Evolutionary conservation across 2,888 invertebrate species (phyloP), one percentile per base, ranked within the genome.

Genomic region (Agapetus fuscipes): DNA sequence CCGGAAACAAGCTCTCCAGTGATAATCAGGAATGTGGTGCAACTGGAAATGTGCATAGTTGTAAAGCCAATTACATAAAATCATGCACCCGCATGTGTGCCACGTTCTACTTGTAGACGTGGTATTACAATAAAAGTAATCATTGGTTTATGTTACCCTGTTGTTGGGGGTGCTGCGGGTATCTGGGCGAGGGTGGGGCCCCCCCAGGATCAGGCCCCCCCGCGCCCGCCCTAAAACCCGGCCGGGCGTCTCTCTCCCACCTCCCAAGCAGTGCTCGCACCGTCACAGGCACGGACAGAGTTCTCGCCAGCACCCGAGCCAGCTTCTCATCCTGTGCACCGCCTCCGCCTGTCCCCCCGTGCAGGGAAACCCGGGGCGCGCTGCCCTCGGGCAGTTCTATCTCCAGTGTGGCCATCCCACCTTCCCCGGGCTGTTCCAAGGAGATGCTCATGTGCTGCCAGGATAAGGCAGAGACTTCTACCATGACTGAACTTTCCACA

Each of bases 381-480:
- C 83, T 80, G 12, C 86, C 78, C 53, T 93, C 90, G 4, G 76
- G 69, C 36, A 96, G 67, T 59, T 91, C 84, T 46, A 96, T 72
- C 58, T 95, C 94, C 10, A 88, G 85, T 0, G 94, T 93, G 1
- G 91, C 88, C 79, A 95, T 83, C 45, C 87, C 84, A 60, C 93
- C 93, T 56, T 91, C 90, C 13, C 83, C 67, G 0, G 95, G 94
- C 66, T 95, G 93, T 58, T 94, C 93, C 56, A 96, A 76, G 6
- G 89, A 84, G 13, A 96, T 80, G 7, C 87, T 85, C 48, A 96
- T 78, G 60, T 89, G 88, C 46, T 86, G 85, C 72, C 89, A 84
- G 0, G 91, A 90, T 24, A 91, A 66, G 2, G 93, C 88, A 52
- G 83, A 88, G 51, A 95, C 80, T 66, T 96, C 95, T 58, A 95